Evolutionary conservation across 92 coral and sea anemone genomes (phyloP), one percentile per base, ranked within the genome.

Genomic region (Parazoanthus swiftii): DNA sequence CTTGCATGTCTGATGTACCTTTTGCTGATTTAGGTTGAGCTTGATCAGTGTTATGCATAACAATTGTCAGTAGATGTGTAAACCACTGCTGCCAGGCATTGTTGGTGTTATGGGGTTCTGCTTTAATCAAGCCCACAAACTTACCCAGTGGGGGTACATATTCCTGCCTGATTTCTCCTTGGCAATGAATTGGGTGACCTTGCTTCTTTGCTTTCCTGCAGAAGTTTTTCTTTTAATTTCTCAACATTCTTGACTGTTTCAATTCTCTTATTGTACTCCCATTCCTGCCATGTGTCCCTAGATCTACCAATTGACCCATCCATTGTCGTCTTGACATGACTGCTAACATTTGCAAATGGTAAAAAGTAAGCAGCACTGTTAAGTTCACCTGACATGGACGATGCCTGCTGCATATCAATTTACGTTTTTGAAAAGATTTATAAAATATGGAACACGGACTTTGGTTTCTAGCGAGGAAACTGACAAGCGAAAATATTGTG

Each of bases 41-140:
- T 10, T 51, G 58, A 51, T 1, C 7, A 5, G 85, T 43, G 85
- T 76, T 76, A 63, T 86, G 85, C 91, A 89, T 89, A 75, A 83
- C 89, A 44, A 82, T 67, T 42, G 75, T 79, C n/a, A 88, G 86
- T 4, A 82, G 80, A 67, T 4, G 65, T 67, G 42, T 74, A 51
- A 91, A 88, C 91, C 93, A 88, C 72, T 65, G 85, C 76, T 91
- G 90, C 93, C 91, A 88, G 25, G 85, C 94, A 89, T 86, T 92
- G 74, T 89, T 92, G 59, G 88, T 92, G 39, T 89, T 80, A 42
- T 92, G 84, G 51, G 94, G 94, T 59, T 89, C 92, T 3, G 92
- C 92, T 56, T 89, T 92, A 21, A 76, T 38, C 43, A n/a, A 36
- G 54, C 82, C 66, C 38, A 91, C 93, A 86, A 35, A 91, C 79